These are phyloP conservation scores for Camptogramma bilineatum DNA, from an alignment of 2,888 invertebrate genomes.

Conservation along the genomic window DNA sequence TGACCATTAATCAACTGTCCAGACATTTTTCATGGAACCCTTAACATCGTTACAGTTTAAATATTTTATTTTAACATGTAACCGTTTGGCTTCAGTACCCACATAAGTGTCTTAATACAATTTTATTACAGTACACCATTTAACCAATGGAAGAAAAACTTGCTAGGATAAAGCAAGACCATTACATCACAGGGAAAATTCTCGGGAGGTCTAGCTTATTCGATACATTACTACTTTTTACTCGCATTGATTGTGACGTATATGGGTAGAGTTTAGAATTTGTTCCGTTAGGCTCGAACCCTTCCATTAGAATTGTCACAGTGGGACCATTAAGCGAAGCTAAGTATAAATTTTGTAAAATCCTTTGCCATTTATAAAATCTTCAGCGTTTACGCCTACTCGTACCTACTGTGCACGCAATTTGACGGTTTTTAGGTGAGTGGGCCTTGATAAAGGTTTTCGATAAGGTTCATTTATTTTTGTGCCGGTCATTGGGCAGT, in stretches of 20 bases:
- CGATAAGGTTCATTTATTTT: slow-evolving; percentile 28
- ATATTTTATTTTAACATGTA: neutral
- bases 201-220: slow-evolving; percentile 45
- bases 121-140: neutral
- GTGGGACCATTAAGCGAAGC: slow-evolving; percentile 61
- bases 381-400: slow-evolving; percentile 42
- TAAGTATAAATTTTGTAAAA: slow-evolving; percentile 59
- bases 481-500: slow-evolving; percentile 10
- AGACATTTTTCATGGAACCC: slow-evolving; percentile 44
- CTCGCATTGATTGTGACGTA: slow-evolving; percentile 65
- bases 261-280: slow-evolving; percentile 56
- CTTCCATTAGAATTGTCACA: slow-evolving; percentile 63
- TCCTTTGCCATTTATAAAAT: slow-evolving; percentile 53
- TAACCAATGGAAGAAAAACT: slow-evolving; percentile 11
- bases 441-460: slow-evolving; percentile 33
- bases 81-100: too few species aligned
- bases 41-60: slow-evolving; percentile 27
- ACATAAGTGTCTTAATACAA: neutral
- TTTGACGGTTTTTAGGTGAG: slow-evolving; percentile 36
- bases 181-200: slow-evolving; percentile 25
- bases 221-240: slow-evolving; percentile 49
- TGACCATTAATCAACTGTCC: slow-evolving; percentile 52
- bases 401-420: slow-evolving; percentile 38
- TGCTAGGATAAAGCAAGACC: slow-evolving; percentile 8
- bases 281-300: slow-evolving; percentile 56